Percentiles rank a stretch among this genome's conserved stretches.
These are phyloP conservation scores for Columba livia DNA, from an alignment of 2,113 vertebrate genomes.

Conservation along the genomic window DNA sequence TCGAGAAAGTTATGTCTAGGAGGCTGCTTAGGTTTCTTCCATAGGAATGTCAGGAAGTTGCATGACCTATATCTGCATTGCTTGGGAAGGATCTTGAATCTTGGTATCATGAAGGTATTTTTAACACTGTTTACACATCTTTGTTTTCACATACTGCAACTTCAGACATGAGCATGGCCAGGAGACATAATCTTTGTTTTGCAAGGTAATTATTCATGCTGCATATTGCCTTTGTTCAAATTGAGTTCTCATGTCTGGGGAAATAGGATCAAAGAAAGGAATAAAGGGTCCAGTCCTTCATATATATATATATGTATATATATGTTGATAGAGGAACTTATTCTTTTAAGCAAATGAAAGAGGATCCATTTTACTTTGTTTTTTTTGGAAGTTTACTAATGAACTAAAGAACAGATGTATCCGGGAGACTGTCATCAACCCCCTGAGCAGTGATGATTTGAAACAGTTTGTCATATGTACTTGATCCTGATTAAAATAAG, in stretches of 20 bases:
- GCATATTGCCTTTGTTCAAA: not conserved
- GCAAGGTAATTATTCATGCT: not conserved
- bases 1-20: not conserved
- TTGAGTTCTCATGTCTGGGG: not conserved
- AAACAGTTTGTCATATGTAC: conserved; percentile 68
- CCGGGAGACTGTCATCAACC: conserved; percentile 75
- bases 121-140: not conserved
- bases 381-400: conserved; percentile 62
- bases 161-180: not conserved
- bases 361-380: conserved; percentile 18
- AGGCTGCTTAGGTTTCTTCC: not conserved
- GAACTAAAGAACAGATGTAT: conserved; percentile 64
- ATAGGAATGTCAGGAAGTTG: not conserved
- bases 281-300: not conserved
- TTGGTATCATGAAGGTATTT: not conserved
- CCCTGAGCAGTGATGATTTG: conserved; percentile 75
- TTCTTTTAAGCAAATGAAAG: conserved; percentile 14
- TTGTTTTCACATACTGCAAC: not conserved
- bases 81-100: not conserved
- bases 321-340: not conserved
- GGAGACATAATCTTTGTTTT: not conserved
- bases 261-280: not conserved
- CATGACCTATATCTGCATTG: not conserved
- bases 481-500: conserved; percentile 77
- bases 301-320: not conserved